Percentiles rank a stretch among this genome's conserved stretches.
phyloP scores from a whole-genome alignment of 2,888 invertebrate genomes.

The Petrophora chlorosata region DNA sequence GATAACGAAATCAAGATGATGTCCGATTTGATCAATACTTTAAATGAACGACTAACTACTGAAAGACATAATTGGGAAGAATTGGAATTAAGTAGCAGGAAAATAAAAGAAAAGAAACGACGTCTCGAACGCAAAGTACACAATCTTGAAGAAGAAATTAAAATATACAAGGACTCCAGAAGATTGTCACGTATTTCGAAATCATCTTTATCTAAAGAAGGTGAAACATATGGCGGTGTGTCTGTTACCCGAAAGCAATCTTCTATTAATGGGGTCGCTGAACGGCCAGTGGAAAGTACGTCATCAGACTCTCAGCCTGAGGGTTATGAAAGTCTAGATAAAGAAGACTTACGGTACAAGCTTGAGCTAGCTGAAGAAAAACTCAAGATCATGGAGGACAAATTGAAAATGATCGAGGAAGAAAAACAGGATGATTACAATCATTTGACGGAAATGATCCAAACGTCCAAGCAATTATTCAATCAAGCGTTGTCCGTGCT shows the following conservation, averaged over 20 bases:
- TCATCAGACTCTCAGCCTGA: slow-evolving; percentile 57
- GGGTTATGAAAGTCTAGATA: slow-evolving; percentile 58
- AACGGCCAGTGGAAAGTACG: slow-evolving; percentile 58
- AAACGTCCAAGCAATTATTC: slow-evolving; percentile 82
- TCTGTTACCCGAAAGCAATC: slow-evolving; percentile 54
- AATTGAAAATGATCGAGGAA: slow-evolving; percentile 85
- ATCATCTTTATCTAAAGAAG: slow-evolving; percentile 51
- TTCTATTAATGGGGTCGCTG: slow-evolving; percentile 49
- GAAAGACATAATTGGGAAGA: slow-evolving; percentile 85
- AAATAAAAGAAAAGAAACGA: slow-evolving; percentile 80
- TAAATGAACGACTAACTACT: slow-evolving; percentile 82
- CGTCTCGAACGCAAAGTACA: slow-evolving; percentile 60
- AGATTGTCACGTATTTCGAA: slow-evolving; percentile 60
- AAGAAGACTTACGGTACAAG: slow-evolving; percentile 71
- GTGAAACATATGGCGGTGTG: slow-evolving; percentile 41
- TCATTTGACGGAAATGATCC: slow-evolving; percentile 81
- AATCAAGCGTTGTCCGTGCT: slow-evolving; percentile 78
- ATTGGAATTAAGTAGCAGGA: slow-evolving; percentile 81
- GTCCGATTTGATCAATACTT: slow-evolving; percentile 81
- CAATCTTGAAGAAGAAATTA: slow-evolving; percentile 57
- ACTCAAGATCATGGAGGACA: slow-evolving; percentile 85
- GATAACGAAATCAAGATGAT: slow-evolving; percentile 86
- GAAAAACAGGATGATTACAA: slow-evolving; percentile 85
- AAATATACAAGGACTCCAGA: slow-evolving; percentile 52
- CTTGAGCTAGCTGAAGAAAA: slow-evolving; percentile 87